Base-by-base conservation (phyloP, 2,113 vertebrate species). In the Grallaria varia region DNA sequence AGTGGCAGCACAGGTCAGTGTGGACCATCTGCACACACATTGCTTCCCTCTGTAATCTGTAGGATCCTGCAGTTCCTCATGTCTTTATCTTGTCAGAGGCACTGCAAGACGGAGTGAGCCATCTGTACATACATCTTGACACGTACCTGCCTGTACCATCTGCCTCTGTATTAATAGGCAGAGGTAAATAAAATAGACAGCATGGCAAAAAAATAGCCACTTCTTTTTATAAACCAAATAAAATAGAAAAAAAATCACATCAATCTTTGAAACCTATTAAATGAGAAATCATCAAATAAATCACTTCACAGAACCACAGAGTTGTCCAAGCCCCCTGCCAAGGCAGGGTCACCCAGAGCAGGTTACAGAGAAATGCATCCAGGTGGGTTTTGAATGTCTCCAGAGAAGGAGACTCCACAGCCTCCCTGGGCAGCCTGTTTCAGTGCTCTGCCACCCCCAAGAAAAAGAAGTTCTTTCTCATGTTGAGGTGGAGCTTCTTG, bases 71-170 rank as follows among this genome's bases (percentile, higher is more conserved):
- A 74, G 94, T 40, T 95, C 47, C 47, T 89, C 35, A 3, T 63
- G 86, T 71, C 45, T 67, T 87, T 93, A 92, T 96, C 93, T 93
- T 93, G 95, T 96, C 92, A 93, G 55, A 92, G 55, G 67, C 88
- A 87, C 79, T 0, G 0, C 76, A 78, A 86, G 92, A 84, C 55
- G 81, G 87, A 85, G 35, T 25, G 60, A 87, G 56, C 94, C 95
- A 97, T 96, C 95, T 96, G 96, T n/a, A 39, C 55, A 12, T 47
- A 8, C 27, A 35, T 60, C 56, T 71, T 67, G 81, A 39, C 83
- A 81, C 64, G 35, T 89, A 90, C 86, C 68, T 97, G 77, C 69
- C 69, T 78, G 37, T 19, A 56, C 94, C 95, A 96, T 95, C 89
- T 97, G 96, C 56, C 24, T 33, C 79, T 86, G 3, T 21, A 52